Evolutionary conservation across 2,888 invertebrate species (phyloP).

Genomic region (Anaspis maculata): DNA sequence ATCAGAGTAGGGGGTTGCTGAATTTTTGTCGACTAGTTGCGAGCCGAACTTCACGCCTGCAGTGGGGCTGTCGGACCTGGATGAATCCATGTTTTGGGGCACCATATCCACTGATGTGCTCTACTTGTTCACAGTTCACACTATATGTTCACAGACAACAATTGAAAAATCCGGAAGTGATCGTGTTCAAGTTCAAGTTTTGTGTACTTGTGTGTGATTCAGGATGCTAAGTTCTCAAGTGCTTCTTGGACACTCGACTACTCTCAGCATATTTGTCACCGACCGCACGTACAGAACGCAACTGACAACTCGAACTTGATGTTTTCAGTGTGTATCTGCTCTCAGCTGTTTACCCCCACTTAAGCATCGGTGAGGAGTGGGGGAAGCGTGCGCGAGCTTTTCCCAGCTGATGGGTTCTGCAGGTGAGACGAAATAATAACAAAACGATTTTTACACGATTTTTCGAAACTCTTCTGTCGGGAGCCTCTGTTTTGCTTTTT

Average conservation of each 20-base stretch:
- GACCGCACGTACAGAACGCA: constrained; percentile 45
- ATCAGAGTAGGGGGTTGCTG: constrained; percentile 93
- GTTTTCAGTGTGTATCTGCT: constrained; percentile 41
- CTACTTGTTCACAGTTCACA: too few species aligned
- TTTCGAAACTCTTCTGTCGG: too few species aligned
- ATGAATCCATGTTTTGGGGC: constrained; percentile 52
- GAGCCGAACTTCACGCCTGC: constrained; percentile 78
- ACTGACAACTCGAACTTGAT: constrained; percentile 51
- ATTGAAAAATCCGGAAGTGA: too few species aligned
- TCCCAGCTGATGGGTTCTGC: constrained; percentile 35
- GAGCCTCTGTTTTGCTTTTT: too few species aligned
- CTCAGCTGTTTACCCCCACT: constrained; percentile 41
- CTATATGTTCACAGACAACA: too few species aligned
- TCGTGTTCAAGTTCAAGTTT: too few species aligned
- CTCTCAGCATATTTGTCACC: constrained; percentile 33
- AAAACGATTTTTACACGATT: too few species aligned
- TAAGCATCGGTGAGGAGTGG: constrained; percentile 22
- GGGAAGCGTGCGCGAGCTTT: constrained; percentile 28
- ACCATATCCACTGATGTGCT: constrained; percentile 63
- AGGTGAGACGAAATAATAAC: too few species aligned
- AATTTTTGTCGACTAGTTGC: constrained; percentile 81
- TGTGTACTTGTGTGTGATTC: not conserved
- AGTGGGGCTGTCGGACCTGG: constrained; percentile 44
- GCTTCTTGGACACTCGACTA: constrained; percentile 34
- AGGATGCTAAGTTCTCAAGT: constrained; percentile 34